These are phyloP conservation scores for Whitmania pigra DNA, from an alignment of 1,140 invertebrate species.

Conservation along the genomic window DNA sequence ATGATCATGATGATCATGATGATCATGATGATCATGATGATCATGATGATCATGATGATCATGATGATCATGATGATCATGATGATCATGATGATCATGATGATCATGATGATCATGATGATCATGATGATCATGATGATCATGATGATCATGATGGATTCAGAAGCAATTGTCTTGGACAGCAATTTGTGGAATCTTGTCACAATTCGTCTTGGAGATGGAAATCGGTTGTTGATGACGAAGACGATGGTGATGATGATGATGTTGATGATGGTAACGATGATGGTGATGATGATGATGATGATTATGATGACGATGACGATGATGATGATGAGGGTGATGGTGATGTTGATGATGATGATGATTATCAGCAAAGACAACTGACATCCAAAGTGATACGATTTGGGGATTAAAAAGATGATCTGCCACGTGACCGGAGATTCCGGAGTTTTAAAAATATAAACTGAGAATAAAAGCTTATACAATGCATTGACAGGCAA, in stretches of 20 bases:
- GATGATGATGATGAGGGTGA: constrained; percentile 8
- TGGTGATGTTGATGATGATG: constrained; percentile 1
- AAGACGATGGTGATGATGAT: constrained; percentile 15
- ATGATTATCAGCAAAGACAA: neutral
- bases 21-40: too few relatives aligned
- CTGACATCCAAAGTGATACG: too few relatives aligned
- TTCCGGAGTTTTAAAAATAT: too few relatives aligned
- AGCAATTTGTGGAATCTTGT: too few relatives aligned
- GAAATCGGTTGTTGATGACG: neutral
- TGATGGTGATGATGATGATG: constrained; percentile 14
- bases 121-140: constrained; percentile 9
- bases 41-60: neutral
- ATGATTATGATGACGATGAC: neutral
- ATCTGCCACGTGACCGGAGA: too few relatives aligned
- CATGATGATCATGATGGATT: neutral
- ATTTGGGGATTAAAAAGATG: too few relatives aligned
- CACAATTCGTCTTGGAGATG: too few relatives aligned
- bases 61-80: neutral
- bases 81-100: neutral
- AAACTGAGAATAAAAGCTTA: too few relatives aligned
- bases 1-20: too few relatives aligned
- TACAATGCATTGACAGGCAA: too few relatives aligned
- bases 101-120: constrained; percentile 6
- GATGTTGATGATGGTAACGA: constrained; percentile 11
- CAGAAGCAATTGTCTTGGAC: too few relatives aligned